Base-by-base conservation (phyloP, 2,888 invertebrate genomes). In the Leucophenga maculata region DNA sequence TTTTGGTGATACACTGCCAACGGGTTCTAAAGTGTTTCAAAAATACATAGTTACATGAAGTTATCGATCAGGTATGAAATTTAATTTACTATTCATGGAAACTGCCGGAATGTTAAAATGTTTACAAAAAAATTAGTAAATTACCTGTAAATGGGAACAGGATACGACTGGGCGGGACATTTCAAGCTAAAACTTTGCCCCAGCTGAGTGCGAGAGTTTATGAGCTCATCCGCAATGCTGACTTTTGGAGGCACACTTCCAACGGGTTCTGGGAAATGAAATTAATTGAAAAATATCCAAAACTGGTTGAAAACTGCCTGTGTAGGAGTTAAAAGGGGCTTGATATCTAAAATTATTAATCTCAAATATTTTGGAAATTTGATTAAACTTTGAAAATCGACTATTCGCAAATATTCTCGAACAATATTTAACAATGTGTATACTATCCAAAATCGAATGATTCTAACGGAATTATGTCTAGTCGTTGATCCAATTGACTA, bases 151-250 rank as follows among this genome's bases (percentile, higher is more conserved):
- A 90, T 87, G 83, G 94, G 94, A 86, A 93, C 91, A 70, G 94
- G 94, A 89, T 91, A 94, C 50, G 93, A 93, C 88, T 94, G 94
- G 11, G 93, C 93, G 66, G 93, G 93, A 88, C 94, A 94, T 82
- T 93, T 89, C 68, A 94, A 88, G 62, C 92, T 92, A 75, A 93
- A 89, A 85, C 90, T 91, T 54, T 78, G 73, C 8, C 75, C 78
- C 46, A 78, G 71, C 73, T 77, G 75, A 0, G 74, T 80, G 0
- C 85, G 83, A 18, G 86, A 81, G 79, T 85, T 84, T 62, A 82
- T 82, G 22, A 87, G 74, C 71, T 87, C 85, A 67, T 87, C 87
- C 75, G 90, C 89, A 78, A 92, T 90, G 74, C 91, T 90, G 79
- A 92, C 91, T 89, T 92, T 92, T 66, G 92, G 92, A 69, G 90